Evolutionary conservation across 2,113 vertebrate genomes (phyloP).

Genomic region (Lipotes vexillifer): DNA sequence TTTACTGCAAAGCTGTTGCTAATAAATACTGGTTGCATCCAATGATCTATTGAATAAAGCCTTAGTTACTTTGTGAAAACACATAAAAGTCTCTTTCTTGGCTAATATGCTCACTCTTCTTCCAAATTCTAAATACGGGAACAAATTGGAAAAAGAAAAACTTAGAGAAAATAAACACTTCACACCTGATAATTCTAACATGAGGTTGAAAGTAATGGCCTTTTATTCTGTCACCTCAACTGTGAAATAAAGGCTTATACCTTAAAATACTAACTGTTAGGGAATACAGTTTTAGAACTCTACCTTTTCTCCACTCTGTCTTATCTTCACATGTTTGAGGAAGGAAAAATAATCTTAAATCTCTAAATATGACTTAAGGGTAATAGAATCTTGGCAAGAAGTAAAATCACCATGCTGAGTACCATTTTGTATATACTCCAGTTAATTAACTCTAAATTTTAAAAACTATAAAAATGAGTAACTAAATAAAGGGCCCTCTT

Average conservation of each 20-base stretch:
- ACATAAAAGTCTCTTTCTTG: not conserved
- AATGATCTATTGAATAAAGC: not conserved
- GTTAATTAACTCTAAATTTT: not conserved
- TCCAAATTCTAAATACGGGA: not conserved
- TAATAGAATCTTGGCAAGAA: not conserved
- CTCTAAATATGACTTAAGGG: not conserved
- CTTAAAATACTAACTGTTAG: not conserved
- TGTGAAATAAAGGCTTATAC: not conserved
- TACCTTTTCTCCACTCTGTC: not conserved
- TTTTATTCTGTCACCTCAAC: not conserved
- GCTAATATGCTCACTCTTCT: not conserved
- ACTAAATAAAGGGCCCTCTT: not conserved
- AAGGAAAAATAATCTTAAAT: not conserved
- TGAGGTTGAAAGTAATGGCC: not conserved
- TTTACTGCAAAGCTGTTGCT: not conserved
- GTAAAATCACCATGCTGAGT: not conserved
- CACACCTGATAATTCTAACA: not conserved
- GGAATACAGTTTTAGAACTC: not conserved
- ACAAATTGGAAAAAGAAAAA: not conserved
- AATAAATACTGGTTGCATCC: not conserved
- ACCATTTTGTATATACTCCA: not conserved
- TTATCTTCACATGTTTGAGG: not conserved
- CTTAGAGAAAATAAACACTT: not conserved
- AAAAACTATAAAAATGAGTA: not conserved
- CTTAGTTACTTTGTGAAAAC: not conserved